These are phyloP conservation scores for Mormyrus hasselquistii DNA, from an alignment of 2,797 vertebrate species.

Conservation along the genomic window DNA sequence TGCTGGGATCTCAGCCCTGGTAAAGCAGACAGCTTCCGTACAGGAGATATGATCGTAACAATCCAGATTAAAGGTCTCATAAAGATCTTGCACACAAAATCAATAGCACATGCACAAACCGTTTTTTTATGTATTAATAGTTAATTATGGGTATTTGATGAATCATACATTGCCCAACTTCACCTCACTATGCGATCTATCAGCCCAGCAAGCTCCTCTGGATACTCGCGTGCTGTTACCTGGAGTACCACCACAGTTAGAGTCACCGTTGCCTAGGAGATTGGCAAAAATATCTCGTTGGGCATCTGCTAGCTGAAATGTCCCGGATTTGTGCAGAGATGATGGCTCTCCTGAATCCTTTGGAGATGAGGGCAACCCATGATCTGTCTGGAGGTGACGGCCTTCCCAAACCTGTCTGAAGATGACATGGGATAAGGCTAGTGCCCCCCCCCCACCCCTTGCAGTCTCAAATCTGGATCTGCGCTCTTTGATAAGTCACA, in stretches of 20 bases:
- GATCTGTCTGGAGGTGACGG: background rate
- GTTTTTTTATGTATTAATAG: conserved; percentile 54
- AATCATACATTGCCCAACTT: conserved; percentile 42
- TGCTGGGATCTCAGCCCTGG: conserved; percentile 8
- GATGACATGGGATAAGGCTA: background rate
- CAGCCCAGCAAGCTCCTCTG: conserved; percentile 32
- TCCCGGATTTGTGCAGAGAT: background rate
- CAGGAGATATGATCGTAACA: conserved; percentile 42
- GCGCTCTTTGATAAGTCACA: background rate
- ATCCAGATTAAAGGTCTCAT: conserved; percentile 56
- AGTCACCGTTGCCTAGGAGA: conserved; percentile 5
- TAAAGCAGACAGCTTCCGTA: background rate
- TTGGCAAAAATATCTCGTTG: background rate
- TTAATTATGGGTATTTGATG: conserved; percentile 62
- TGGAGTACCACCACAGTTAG: conserved; percentile 4
- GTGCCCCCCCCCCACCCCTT: background rate
- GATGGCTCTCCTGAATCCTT: background rate
- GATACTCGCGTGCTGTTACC: background rate
- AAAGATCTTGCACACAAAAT: conserved; percentile 38
- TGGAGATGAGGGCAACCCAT: background rate
- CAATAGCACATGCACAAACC: conserved; percentile 48
- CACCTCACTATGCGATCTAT: conserved; percentile 49
- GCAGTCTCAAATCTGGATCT: background rate
- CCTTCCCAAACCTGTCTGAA: background rate
- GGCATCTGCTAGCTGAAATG: background rate